Percentiles rank a stretch among this genome's conserved stretches.
phyloP scores from a whole-genome alignment of 2,888 invertebrate genomes.

The Ectropis crepuscularia region DNA sequence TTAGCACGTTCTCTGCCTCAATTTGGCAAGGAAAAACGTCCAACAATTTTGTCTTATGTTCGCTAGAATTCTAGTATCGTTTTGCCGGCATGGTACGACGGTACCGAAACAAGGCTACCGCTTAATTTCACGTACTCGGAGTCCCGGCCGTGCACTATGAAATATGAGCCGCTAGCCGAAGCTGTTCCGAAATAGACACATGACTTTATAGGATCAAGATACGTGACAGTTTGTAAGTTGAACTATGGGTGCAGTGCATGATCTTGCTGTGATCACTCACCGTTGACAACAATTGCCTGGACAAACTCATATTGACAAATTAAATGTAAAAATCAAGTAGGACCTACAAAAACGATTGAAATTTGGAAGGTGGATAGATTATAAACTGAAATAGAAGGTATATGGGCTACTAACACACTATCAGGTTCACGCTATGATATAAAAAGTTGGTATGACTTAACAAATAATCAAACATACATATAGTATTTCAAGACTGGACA shows the following conservation, averaged over 20 bases:
- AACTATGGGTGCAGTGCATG: constrained; percentile 3
- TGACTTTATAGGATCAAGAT: constrained; percentile 33
- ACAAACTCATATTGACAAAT: too few species aligned
- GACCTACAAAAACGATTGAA: too few species aligned
- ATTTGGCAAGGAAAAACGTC: neutral
- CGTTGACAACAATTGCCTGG: too few species aligned
- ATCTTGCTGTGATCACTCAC: neutral
- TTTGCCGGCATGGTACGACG: constrained; percentile 27
- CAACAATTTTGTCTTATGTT: constrained; percentile 9
- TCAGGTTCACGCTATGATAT: too few species aligned
- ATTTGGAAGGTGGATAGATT: too few species aligned
- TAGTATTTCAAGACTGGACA: too few species aligned
- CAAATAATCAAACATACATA: too few species aligned
- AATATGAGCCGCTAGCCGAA: constrained; percentile 33
- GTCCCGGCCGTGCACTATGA: constrained; percentile 27
- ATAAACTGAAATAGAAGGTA: too few species aligned
- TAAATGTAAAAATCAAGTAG: too few species aligned
- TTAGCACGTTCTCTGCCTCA: neutral
- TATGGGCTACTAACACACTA: too few species aligned
- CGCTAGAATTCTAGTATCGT: constrained; percentile 4
- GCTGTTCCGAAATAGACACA: constrained; percentile 30
- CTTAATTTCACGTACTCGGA: constrained; percentile 34
- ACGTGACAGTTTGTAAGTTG: constrained; percentile 22
- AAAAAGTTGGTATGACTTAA: too few species aligned
- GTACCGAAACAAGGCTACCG: constrained; percentile 29